A percentile compares a stretch with the other conserved stretches of the same genome.
Evolutionary conservation across 2,797 vertebrate species (phyloP).

Genomic region (Myotis findleyi): DNA sequence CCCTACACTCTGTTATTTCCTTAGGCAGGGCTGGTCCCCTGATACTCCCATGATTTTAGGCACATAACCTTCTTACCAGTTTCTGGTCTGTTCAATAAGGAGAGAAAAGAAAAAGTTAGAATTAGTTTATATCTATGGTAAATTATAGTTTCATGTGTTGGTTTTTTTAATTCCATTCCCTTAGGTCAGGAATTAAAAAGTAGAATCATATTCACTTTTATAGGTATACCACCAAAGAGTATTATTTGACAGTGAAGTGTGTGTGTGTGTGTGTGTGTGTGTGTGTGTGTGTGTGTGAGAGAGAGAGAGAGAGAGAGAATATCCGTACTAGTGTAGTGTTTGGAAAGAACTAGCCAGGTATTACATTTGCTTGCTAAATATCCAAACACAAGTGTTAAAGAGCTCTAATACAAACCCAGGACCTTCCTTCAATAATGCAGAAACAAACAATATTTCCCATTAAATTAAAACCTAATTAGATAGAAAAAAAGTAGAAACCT

Average conservation of each 20-base stretch:
- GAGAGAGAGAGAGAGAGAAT: neutral
- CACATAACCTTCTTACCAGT: neutral
- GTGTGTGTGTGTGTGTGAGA: neutral
- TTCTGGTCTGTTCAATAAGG: neutral
- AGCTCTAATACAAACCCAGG: neutral
- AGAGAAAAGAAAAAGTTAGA: neutral
- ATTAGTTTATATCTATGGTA: neutral
- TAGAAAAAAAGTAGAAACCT: neutral
- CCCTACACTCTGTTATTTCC: neutral
- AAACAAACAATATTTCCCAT: neutral
- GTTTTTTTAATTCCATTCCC: neutral
- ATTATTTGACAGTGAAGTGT: neutral
- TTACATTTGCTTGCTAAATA: neutral
- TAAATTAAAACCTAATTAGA: neutral
- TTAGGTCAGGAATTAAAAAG: neutral
- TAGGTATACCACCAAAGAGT: neutral
- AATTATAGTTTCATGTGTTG: neutral
- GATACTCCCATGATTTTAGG: neutral
- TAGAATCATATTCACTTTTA: neutral
- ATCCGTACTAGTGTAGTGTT: neutral
- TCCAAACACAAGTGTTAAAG: neutral
- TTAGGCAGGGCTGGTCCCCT: neutral
- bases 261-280: neutral
- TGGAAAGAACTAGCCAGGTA: neutral
- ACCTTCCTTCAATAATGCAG: neutral